A percentile compares a stretch with the other conserved stretches of the same genome.
Conservation (phyloP, 2,113 vertebrate species). For the Catharus bicknelli region DNA sequence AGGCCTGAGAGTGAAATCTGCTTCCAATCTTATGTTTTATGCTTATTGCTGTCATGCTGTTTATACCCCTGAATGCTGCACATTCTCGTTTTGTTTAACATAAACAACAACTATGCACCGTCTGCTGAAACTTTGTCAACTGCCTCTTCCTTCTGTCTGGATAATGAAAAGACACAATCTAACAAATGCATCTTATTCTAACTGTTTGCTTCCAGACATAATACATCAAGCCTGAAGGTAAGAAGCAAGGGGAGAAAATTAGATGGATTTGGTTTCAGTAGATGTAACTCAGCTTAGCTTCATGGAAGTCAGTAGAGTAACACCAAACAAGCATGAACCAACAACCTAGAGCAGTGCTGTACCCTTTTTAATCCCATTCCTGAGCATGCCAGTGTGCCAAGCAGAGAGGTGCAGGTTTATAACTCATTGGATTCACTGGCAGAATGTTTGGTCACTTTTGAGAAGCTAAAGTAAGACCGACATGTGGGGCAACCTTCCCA, state of each 20-base stretch:
- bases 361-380: background rate
- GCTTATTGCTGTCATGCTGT: slow-evolving; percentile 67
- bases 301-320: background rate
- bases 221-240: slow-evolving; percentile 42
- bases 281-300: background rate
- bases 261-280: slow-evolving; percentile 18
- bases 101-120: slow-evolving; percentile 70
- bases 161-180: slow-evolving; percentile 64
- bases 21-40: slow-evolving; percentile 66
- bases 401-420: background rate
- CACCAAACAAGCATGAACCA: background rate
- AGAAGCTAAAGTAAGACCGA: background rate
- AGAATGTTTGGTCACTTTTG: background rate
- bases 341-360: background rate
- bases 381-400: background rate
- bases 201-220: slow-evolving; percentile 57
- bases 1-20: slow-evolving; percentile 66
- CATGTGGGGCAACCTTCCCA: background rate
- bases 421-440: background rate
- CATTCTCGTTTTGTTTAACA: slow-evolving; percentile 71
- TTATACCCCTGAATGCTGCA: slow-evolving; percentile 64
- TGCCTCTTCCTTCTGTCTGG: slow-evolving; percentile 67
- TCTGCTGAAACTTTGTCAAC: slow-evolving; percentile 70
- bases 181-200: slow-evolving; percentile 68
- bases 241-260: slow-evolving; percentile 23